Evolutionary conservation across 2,888 invertebrate genomes (phyloP), one percentile per base, ranked within the genome.

Genomic region (Eupithecia insigniata): DNA sequence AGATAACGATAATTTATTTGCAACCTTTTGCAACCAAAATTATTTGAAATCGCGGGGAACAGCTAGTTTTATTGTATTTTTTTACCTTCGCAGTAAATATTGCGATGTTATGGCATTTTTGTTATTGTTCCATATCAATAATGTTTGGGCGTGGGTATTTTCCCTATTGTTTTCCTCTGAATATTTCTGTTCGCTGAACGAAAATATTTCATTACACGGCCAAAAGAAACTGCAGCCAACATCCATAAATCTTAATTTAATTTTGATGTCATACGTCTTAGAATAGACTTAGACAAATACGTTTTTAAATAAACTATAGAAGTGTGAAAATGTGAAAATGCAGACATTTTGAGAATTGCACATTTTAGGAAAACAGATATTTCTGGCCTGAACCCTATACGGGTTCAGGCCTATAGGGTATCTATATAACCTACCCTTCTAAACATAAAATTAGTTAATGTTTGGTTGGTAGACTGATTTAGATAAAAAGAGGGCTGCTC

Each of bases 171-270:
- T 64, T 36, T 64, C 26, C 36, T 26, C 36, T 39, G 14, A 22
- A 64, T 16, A 39, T n/a, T 34, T 62, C 34, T 18, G 32, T 22
- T 12, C 60, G 4, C 18, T 16, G 61, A 61, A 61, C 22, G n/a
- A 34, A 46, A 62, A 30, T 30, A 60, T 60, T 60, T 60, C 60
- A 60, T 30, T 28, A 10, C 30, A 30, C 34, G 4, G 62, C 62
- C 62, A 62, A 62, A 62, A 62, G 62, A 32, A 62, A 14, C 62
- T 62, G 30, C 60, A 30, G 60, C 60, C 60, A 60, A 60, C 60
- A 30, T 60, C 18, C 60, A 60, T 60, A 30, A 60, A 60, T 60
- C 16, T 60, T 70, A 18, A 65, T 43, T 62, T 55, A 22, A 64
- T 46, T 69, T 60, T 39, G 43, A 65, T 60, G 60, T 60, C 60